A percentile compares a stretch with the other conserved stretches of the same genome.
Evolutionary conservation across 2,888 invertebrate genomes (phyloP).

Genomic region (Bugula neritina): DNA sequence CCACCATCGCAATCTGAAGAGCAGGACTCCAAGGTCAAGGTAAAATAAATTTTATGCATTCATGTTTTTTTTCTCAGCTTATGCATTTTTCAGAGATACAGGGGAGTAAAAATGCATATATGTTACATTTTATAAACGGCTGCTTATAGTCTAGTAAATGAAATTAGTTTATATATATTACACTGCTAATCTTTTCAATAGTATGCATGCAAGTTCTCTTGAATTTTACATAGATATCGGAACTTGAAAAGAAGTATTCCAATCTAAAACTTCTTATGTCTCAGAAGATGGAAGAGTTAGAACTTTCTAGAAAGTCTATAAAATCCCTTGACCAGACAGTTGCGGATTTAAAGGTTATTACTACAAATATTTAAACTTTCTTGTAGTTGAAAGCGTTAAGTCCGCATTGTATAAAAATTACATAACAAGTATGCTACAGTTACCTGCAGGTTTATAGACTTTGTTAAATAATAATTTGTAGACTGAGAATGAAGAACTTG

Average conservation of each 20-base stretch:
- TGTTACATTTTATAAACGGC: too few relatives aligned
- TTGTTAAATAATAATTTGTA: too few relatives aligned
- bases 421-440: too few relatives aligned
- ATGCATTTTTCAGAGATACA: too few relatives aligned
- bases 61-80: too few relatives aligned
- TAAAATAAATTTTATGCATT: too few relatives aligned
- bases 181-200: background rate
- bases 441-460: too few relatives aligned
- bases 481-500: too few relatives aligned
- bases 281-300: conserved; percentile 22
- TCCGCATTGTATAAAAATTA: background rate
- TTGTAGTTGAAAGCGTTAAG: background rate
- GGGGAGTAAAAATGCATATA: too few relatives aligned
- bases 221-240: background rate
- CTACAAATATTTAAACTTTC: background rate
- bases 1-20: too few relatives aligned
- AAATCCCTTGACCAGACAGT: background rate
- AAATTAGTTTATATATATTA: background rate
- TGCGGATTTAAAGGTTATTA: conserved; percentile 5
- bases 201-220: background rate
- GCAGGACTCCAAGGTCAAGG: background rate
- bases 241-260: conserved; percentile 10
- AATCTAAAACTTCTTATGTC: conserved; percentile 12
- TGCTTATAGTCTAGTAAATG: background rate
- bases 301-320: conserved; percentile 8